Base-by-base conservation (phyloP, 2,113 vertebrate species). In the Cairina moschata region DNA sequence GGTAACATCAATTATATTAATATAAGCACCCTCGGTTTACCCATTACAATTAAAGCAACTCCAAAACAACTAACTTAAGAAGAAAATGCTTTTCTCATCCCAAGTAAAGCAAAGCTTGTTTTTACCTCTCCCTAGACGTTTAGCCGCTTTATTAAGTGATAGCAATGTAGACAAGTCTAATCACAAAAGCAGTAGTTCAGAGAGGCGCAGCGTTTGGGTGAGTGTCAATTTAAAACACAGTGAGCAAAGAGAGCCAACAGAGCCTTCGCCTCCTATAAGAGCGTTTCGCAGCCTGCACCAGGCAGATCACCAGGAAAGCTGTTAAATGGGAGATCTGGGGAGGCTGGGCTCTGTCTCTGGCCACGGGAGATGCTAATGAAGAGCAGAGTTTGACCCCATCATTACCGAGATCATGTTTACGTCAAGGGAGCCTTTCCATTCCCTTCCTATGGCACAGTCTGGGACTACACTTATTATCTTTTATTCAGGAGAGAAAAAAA, bases 1-100 rank as follows among this genome's bases (percentile, higher is more conserved):
- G 56, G 40, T 88, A 94, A 44, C 83, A 93, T 88, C 59, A 94
- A 84, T 96, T 91, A 91, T 25, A 78, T 89, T 91, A 90, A 91
- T 86, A 91, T 83, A 77, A 94, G 82, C 38, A 58, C 68, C 58
- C 58, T 75, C 50, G 25, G 91, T 93, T 97, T 95, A 80, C 83
- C 95, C 88, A 52, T 93, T 94, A 46, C 52, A 60, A 92, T 92
- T 88, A 91, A 59, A 96, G 74, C 76, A 88, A 54, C 23, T 59
- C 52, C 90, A 88, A 91, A 95, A 91, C 38, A 87, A 31, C 50
- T 67, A 65, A 36, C n/a, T 80, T 73, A 32, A 52, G 42, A 77
- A 36, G 21, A 52, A 79, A 81, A 84, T 13, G 13, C n/a, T 14
- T 79, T 85, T 66, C 79, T 91, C 50, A 83, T 13, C 60, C 91